Percentiles rank a stretch among this genome's conserved stretches.
These are phyloP conservation scores for Apodemus speciosus DNA, from an alignment of 2,113 vertebrate genomes.

Conservation along the genomic window DNA sequence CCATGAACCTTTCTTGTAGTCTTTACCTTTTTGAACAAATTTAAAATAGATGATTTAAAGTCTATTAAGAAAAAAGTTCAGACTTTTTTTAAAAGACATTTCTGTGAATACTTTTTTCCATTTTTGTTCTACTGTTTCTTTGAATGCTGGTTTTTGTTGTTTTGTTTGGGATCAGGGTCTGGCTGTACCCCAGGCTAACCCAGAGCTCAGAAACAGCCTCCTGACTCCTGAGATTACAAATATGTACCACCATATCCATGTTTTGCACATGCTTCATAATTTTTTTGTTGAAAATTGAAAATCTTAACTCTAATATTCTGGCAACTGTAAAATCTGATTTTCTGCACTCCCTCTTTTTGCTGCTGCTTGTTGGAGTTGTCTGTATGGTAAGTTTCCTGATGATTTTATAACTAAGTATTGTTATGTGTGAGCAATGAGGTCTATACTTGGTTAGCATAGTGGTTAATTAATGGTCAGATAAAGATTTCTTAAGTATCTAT, in stretches of 20 bases:
- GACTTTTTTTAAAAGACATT: background rate
- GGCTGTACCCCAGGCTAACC: background rate
- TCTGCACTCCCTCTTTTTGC: background rate
- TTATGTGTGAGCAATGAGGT: constrained; percentile 12
- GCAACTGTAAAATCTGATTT: constrained; percentile 11
- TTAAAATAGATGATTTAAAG: background rate
- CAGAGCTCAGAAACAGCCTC: background rate
- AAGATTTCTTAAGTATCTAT: constrained; percentile 24
- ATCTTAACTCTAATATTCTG: constrained; percentile 35
- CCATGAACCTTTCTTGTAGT: background rate
- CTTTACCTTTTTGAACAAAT: constrained; percentile 10
- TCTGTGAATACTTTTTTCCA: constrained; percentile 19
- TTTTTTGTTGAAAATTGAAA: constrained; percentile 49
- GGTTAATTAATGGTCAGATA: background rate
- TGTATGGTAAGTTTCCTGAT: constrained; percentile 25
- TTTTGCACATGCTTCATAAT: background rate
- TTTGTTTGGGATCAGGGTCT: background rate
- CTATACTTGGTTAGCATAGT: constrained; percentile 28
- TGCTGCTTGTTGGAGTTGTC: background rate
- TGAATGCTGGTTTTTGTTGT: constrained; percentile 16
- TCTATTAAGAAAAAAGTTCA: constrained; percentile 37
- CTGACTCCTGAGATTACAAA: background rate
- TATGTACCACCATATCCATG: background rate
- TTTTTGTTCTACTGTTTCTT: constrained; percentile 20
- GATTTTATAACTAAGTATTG: constrained; percentile 33